phyloP scores from a whole-genome alignment of 1,140 invertebrate genomes.

The Pygmarrhopalites habei region DNA sequence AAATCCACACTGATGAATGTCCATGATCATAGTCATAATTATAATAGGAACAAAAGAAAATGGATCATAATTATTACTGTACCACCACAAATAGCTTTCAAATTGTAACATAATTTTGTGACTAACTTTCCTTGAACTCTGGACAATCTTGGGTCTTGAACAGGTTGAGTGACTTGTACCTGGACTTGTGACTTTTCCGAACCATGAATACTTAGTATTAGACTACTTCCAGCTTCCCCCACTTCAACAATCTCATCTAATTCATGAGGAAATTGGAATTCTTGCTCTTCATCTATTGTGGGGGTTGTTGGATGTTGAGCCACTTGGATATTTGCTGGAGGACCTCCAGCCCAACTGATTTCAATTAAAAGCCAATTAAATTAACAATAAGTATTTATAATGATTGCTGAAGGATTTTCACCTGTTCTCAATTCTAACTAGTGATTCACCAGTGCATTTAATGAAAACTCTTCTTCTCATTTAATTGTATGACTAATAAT shows the following conservation, averaged over 20 bases:
- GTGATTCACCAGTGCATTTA: not conserved
- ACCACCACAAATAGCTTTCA: not conserved
- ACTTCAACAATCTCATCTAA: not conserved
- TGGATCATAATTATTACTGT: not conserved
- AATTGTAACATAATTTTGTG: not conserved
- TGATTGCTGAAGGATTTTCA: not conserved
- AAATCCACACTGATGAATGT: conserved; percentile 59
- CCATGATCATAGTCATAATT: not conserved
- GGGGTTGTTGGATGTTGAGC: not conserved
- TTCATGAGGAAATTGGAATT: not conserved
- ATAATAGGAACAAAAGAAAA: not conserved
- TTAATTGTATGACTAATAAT: not conserved
- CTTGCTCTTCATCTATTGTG: conserved; percentile 1
- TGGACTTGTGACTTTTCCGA: not conserved
- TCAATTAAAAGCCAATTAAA: not conserved
- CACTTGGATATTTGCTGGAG: not conserved
- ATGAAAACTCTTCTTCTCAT: not conserved
- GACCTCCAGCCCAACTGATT: conserved; percentile 10
- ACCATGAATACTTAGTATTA: not conserved
- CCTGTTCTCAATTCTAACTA: not conserved
- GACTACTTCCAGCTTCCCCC: not conserved
- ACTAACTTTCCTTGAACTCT: conserved; percentile 8
- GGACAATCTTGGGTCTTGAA: not conserved
- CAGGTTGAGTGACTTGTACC: not conserved
- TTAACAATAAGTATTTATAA: not conserved